These are phyloP conservation scores for Drosophila setifemur DNA, from an alignment of 1,140 invertebrate genomes.

Conservation along the genomic window DNA sequence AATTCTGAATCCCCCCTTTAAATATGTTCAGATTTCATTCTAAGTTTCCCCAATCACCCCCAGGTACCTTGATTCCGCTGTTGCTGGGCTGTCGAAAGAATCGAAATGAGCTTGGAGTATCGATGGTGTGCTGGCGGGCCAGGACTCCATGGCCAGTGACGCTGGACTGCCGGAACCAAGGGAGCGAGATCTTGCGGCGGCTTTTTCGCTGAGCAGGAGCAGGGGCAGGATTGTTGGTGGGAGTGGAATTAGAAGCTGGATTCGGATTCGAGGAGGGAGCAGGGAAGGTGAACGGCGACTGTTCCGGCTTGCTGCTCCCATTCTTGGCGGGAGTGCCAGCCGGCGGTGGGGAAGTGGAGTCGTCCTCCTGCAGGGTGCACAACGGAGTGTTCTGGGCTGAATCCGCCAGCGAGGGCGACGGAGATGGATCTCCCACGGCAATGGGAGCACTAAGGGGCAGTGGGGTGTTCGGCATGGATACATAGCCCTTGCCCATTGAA, in stretches of 20 bases:
- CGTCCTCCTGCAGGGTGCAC: slow-evolving; percentile 66
- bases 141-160: slow-evolving; percentile 88
- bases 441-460: slow-evolving; percentile 59
- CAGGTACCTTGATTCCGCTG: slow-evolving; percentile 83
- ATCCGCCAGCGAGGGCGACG: slow-evolving; percentile 65
- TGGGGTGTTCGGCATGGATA: slow-evolving; percentile 61
- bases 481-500: slow-evolving; percentile 11
- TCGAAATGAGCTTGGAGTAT: slow-evolving; percentile 91
- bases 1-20: no score
- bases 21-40: no score
- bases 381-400: slow-evolving; percentile 70
- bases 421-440: slow-evolving; percentile 67
- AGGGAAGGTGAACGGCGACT: slow-evolving; percentile 73
- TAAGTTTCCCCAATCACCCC: no score
- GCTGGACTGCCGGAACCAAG: slow-evolving; percentile 93
- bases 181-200: slow-evolving; percentile 92
- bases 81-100: slow-evolving; percentile 79
- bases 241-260: slow-evolving; percentile 42
- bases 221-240: slow-evolving; percentile 73
- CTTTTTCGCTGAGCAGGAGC: slow-evolving; percentile 85
- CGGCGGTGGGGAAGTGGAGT: slow-evolving; percentile 57
- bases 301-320: slow-evolving; percentile 31
- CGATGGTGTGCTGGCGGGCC: slow-evolving; percentile 93
- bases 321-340: slow-evolving; percentile 29
- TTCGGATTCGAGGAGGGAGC: slow-evolving; percentile 68